These are phyloP conservation scores for Telmatherina bonti DNA, from an alignment of 2,797 vertebrate genomes.

Conservation along the genomic window DNA sequence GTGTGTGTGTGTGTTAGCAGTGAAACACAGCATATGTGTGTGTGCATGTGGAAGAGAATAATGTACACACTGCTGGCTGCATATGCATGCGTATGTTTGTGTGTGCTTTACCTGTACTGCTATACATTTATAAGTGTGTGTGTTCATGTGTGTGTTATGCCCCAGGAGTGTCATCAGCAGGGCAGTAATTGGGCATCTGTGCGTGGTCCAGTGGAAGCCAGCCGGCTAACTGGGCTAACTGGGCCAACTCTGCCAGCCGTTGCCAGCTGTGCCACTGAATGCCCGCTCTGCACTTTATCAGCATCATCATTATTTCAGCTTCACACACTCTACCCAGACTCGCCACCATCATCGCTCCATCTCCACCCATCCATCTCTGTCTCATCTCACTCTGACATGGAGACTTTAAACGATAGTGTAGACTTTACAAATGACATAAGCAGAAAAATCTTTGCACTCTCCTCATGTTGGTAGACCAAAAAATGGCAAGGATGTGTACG, in stretches of 20 bases:
- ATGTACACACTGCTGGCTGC: conserved; percentile 20
- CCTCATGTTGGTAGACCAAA: neutral
- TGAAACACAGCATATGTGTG: neutral
- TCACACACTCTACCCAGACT: conserved; percentile 60
- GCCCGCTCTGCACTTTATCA: conserved; percentile 69
- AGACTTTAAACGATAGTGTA: neutral
- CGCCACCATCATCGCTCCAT: conserved; percentile 37
- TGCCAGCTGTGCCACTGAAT: conserved; percentile 80
- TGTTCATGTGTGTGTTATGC: conserved; percentile 58
- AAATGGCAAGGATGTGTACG: neutral
- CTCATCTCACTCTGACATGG: conserved; percentile 1
- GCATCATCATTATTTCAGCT: conserved; percentile 83
- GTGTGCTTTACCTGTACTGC: conserved; percentile 12
- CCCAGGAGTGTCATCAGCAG: conserved; percentile 81
- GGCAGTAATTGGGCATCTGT: conserved; percentile 88
- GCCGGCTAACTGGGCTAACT: conserved; percentile 78
- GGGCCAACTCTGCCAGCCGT: conserved; percentile 75
- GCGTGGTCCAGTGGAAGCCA: conserved; percentile 84
- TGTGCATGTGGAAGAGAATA: conserved; percentile 7
- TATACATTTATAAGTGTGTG: conserved; percentile 23
- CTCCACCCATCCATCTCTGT: conserved; percentile 23
- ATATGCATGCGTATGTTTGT: conserved; percentile 21
- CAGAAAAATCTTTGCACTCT: neutral
- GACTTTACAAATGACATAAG: neutral
- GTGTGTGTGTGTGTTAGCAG: too few relatives aligned